phyloP scores from a whole-genome alignment of 2,888 invertebrate genomes.

The Cryptophagus acutangulus region DNA sequence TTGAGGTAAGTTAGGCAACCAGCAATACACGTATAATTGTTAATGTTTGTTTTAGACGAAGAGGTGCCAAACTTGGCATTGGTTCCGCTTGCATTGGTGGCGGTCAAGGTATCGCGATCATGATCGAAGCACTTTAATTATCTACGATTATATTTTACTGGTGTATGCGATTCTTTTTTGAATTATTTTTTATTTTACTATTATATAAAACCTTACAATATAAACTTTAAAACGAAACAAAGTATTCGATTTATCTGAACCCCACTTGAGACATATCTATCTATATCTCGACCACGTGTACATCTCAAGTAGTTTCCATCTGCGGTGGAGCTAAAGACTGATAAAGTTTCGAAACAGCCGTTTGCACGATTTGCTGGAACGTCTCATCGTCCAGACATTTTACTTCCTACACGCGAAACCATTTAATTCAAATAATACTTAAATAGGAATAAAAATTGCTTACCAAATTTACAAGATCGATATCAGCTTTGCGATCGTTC shows the following conservation, averaged over 20 bases:
- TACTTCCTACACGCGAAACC: constrained; percentile 67
- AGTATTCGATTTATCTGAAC: too few relatives aligned
- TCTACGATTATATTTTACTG: constrained; percentile 5
- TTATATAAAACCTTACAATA: too few relatives aligned
- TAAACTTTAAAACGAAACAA: too few relatives aligned
- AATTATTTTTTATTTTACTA: too few relatives aligned
- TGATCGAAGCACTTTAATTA: constrained; percentile 71
- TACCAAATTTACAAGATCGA: constrained; percentile 76
- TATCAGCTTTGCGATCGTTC: constrained; percentile 77
- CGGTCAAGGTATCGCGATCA: constrained; percentile 93
- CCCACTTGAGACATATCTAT: too few relatives aligned
- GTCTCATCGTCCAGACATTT: constrained; percentile 74
- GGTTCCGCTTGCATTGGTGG: constrained; percentile 98
- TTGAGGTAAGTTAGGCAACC: constrained; percentile 59
- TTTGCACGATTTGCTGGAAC: constrained; percentile 77
- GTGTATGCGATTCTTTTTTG: too few relatives aligned
- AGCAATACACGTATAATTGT: constrained; percentile 41
- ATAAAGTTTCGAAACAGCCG: constrained; percentile 79
- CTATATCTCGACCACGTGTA: too few relatives aligned
- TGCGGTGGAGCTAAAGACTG: constrained; percentile 65
- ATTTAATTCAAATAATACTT: constrained; percentile 11
- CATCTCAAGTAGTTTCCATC: too few relatives aligned
- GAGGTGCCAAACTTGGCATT: constrained; percentile 78
- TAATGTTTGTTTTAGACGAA: constrained; percentile 58
- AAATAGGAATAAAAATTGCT: constrained; percentile 12